phyloP scores from a whole-genome alignment of 2,888 invertebrate species.

The Netelia melanura region DNA sequence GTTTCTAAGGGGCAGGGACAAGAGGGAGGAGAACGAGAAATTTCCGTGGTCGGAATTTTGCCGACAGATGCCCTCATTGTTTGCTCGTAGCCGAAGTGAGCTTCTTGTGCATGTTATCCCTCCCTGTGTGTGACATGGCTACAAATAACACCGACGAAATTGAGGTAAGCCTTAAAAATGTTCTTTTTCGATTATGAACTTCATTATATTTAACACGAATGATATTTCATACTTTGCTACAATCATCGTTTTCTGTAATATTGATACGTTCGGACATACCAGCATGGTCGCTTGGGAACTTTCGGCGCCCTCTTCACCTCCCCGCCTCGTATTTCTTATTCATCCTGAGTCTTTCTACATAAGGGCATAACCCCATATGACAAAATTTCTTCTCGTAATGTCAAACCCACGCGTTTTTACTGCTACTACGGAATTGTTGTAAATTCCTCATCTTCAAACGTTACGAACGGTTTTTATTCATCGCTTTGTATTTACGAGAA shows the following conservation, averaged over 20 bases:
- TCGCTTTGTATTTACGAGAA: not conserved
- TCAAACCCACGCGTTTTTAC: constrained; percentile 8
- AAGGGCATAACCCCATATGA: constrained; percentile 64
- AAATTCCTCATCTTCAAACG: not conserved
- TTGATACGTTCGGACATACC: constrained; percentile 80
- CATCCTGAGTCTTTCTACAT: constrained; percentile 56
- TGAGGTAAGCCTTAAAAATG: constrained; percentile 84
- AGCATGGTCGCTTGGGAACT: constrained; percentile 75
- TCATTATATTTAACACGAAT: constrained; percentile 4
- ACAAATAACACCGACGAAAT: constrained; percentile 88
- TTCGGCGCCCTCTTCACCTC: constrained; percentile 32
- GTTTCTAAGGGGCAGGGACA: not conserved
- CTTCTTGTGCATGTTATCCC: constrained; percentile 30
- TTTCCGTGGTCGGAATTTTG: constrained; percentile 65
- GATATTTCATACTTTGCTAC: not conserved
- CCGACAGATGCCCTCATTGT: constrained; percentile 75
- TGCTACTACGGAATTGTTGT: not conserved
- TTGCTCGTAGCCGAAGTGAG: constrained; percentile 38
- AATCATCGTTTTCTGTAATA: constrained; percentile 6
- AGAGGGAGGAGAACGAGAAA: constrained; percentile 14
- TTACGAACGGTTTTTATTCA: not conserved
- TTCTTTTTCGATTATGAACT: constrained; percentile 22
- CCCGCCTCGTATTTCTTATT: constrained; percentile 24
- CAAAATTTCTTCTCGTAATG: constrained; percentile 22
- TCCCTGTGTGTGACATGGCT: constrained; percentile 86